Evolutionary conservation across 2,888 invertebrate genomes (phyloP).

Genomic region (Chirona hameri): DNA sequence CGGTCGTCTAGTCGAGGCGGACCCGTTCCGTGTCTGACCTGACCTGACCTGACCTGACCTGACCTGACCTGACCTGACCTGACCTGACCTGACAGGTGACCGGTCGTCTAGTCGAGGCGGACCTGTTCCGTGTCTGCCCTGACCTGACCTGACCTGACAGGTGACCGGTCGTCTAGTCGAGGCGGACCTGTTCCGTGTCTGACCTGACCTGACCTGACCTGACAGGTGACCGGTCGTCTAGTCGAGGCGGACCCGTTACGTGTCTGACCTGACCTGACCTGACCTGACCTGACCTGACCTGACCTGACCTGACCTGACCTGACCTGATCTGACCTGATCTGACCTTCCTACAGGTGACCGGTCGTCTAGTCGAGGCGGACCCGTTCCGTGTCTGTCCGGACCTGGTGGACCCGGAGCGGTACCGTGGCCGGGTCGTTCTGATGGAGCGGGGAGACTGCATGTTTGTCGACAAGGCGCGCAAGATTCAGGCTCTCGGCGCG

Average conservation of each 20-base stretch:
- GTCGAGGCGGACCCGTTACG: constrained; percentile 65
- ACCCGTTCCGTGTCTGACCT: constrained; percentile 68
- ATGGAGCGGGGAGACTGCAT: constrained; percentile 89
- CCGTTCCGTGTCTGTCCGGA: constrained; percentile 64
- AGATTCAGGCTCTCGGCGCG: constrained; percentile 76
- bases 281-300: too few relatives aligned
- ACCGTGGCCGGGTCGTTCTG: constrained; percentile 74
- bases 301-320: too few relatives aligned
- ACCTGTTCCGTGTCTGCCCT: too few relatives aligned
- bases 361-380: constrained; percentile 59
- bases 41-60: too few relatives aligned
- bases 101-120: constrained; percentile 63
- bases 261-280: constrained; percentile 45
- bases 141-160: too few relatives aligned
- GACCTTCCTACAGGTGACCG: constrained; percentile 54
- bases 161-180: constrained; percentile 62
- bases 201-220: not conserved
- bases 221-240: constrained; percentile 60
- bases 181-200: constrained; percentile 67
- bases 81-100: too few relatives aligned
- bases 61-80: too few relatives aligned
- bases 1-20: constrained; percentile 62
- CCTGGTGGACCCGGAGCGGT: constrained; percentile 56
- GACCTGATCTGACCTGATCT: too few relatives aligned
- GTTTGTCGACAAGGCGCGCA: constrained; percentile 88